phyloP scores from a whole-genome alignment of 2,888 invertebrate species.

The Netelia melanura region DNA sequence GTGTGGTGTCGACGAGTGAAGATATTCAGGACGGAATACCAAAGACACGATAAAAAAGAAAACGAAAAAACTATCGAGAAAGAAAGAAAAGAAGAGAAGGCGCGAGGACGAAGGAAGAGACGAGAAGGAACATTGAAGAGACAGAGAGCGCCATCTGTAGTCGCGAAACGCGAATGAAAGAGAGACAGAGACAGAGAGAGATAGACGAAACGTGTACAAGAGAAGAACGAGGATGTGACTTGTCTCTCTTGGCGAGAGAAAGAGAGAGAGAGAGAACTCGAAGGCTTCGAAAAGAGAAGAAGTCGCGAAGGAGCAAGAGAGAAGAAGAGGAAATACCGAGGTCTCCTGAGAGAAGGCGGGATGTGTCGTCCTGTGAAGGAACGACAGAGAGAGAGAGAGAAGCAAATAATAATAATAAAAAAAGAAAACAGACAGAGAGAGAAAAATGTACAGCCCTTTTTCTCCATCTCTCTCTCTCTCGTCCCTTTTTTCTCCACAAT shows the following conservation, averaged over 20 bases:
- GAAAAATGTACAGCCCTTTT: constrained; percentile 4
- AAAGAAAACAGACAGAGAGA: constrained; percentile 2
- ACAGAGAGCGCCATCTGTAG: constrained; percentile 61
- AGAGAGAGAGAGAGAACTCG: constrained; percentile 12
- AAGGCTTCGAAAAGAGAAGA: constrained; percentile 32
- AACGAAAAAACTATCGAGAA: constrained; percentile 9
- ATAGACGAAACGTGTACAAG: constrained; percentile 35
- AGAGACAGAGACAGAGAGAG: constrained; percentile 38
- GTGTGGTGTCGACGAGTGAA: constrained; percentile 64
- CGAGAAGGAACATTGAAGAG: constrained; percentile 50
- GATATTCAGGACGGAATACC: constrained; percentile 63
- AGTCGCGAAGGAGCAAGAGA: constrained; percentile 28
- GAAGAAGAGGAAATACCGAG: constrained; percentile 60
- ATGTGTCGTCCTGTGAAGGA: constrained; percentile 28
- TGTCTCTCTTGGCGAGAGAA: constrained; percentile 3
- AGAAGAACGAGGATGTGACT: constrained; percentile 54
- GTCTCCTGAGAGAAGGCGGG: constrained; percentile 49
- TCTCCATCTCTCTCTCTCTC: constrained; percentile 14
- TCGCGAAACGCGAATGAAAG: constrained; percentile 65
- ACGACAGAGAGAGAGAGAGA: neutral
- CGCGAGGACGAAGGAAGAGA: constrained; percentile 56
- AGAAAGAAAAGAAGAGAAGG: constrained; percentile 18
- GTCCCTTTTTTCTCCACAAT: neutral
- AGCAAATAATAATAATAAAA: neutral
- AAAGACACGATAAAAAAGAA: constrained; percentile 44